Percentiles rank a stretch among this genome's conserved stretches.
These are phyloP conservation scores for Drosophila melanogaster DNA, from an alignment of 1,140 invertebrate species.

Conservation along the genomic window DNA sequence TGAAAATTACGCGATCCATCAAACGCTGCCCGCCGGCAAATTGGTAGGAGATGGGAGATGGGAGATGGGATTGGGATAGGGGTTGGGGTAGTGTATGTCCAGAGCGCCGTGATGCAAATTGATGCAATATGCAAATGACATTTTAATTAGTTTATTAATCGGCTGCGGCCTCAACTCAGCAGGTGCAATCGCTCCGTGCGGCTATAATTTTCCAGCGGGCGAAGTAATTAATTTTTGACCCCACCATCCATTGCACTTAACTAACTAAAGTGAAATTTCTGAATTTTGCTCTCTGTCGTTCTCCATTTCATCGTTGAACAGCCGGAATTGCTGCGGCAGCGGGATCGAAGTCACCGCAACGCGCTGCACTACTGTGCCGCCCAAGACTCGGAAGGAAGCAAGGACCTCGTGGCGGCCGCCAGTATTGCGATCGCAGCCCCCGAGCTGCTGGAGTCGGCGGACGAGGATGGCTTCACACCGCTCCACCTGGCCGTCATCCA, in stretches of 20 bases:
- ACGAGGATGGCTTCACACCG: slow-evolving; percentile 97
- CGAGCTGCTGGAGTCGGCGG: slow-evolving; percentile 91
- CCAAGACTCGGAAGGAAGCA: slow-evolving; percentile 84
- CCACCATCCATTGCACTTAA: neutral
- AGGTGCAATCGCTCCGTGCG: slow-evolving; percentile 7
- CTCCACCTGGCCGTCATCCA: slow-evolving; percentile 97
- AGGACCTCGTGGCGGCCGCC: slow-evolving; percentile 87
- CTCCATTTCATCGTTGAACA: slow-evolving; percentile 63
- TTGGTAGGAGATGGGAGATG: neutral
- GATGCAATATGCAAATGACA: slow-evolving; percentile 69
- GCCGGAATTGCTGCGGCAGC: slow-evolving; percentile 87
- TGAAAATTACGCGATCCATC: slow-evolving; percentile 54
- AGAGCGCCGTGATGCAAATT: neutral
- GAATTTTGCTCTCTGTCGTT: neutral
- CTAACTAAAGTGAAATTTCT: neutral
- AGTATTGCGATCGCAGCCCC: slow-evolving; percentile 90
- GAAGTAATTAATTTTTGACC: slow-evolving; percentile 39
- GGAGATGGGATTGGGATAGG: no score
- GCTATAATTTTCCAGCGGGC: slow-evolving; percentile 4
- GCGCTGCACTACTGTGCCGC: slow-evolving; percentile 95
- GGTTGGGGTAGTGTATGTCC: neutral
- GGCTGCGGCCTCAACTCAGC: slow-evolving; percentile 21
- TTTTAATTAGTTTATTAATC: slow-evolving; percentile 84
- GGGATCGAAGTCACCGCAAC: slow-evolving; percentile 93
- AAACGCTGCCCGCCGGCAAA: slow-evolving; percentile 20